These are phyloP conservation scores for Agonopterix arenella DNA, from an alignment of 2,888 invertebrate genomes.

Conservation along the genomic window DNA sequence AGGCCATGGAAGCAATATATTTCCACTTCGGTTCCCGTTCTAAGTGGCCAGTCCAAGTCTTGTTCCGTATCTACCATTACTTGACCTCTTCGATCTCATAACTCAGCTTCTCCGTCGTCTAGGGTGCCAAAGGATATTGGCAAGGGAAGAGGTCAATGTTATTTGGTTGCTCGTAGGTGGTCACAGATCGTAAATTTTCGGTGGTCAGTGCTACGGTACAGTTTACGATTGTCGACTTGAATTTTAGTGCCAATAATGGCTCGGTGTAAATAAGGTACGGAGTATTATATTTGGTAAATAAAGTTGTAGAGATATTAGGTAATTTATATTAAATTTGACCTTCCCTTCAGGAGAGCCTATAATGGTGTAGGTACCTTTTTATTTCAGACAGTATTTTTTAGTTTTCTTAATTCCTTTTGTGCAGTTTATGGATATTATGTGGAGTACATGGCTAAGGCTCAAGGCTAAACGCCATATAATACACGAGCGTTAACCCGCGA, in stretches of 20 bases:
- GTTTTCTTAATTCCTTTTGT: too few species aligned
- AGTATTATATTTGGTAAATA: too few species aligned
- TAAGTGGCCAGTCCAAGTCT: constrained; percentile 16
- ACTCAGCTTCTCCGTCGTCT: constrained; percentile 5
- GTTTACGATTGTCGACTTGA: constrained; percentile 32
- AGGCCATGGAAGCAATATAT: constrained; percentile 25
- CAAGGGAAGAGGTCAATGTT: constrained; percentile 12
- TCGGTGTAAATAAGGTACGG: not conserved
- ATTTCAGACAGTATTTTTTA: too few species aligned
- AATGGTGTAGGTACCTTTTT: too few species aligned
- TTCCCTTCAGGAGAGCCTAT: too few species aligned
- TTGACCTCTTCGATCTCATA: not conserved
- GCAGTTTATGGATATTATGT: too few species aligned
- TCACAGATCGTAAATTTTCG: constrained; percentile 30
- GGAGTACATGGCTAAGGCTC: too few species aligned
- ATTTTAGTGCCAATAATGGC: constrained; percentile 29
- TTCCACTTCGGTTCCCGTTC: constrained; percentile 25
- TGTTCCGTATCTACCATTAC: too few species aligned
- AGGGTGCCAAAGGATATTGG: constrained; percentile 1
- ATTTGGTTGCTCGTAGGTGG: constrained; percentile 14
- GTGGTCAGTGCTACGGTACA: constrained; percentile 21
- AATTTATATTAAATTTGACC: too few species aligned
- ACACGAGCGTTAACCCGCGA: too few species aligned
- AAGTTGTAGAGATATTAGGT: too few species aligned
- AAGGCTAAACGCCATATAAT: too few species aligned